Evolutionary conservation across 2,888 invertebrate genomes (phyloP).

Genomic region (Subacronicta megacephala): DNA sequence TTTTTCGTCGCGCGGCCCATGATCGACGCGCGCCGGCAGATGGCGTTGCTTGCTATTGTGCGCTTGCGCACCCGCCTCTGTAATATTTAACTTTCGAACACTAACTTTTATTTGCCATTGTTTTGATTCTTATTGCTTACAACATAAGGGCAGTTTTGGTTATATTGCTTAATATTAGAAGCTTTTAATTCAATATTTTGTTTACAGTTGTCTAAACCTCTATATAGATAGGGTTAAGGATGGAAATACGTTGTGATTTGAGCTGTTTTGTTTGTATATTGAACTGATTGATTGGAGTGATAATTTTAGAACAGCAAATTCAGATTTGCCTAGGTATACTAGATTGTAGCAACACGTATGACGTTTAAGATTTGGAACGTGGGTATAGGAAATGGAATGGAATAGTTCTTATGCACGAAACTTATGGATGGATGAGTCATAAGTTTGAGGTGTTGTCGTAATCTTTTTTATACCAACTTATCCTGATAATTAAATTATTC

Average conservation of each 20-base stretch:
- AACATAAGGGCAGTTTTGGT: neutral
- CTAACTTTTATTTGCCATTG: conserved; percentile 24
- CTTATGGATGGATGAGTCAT: too few relatives aligned
- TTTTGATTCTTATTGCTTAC: conserved; percentile 7
- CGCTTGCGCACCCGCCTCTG: conserved; percentile 46
- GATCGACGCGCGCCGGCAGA: conserved; percentile 64
- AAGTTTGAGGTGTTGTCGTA: too few relatives aligned
- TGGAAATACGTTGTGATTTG: conserved; percentile 3
- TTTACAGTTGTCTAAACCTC: conserved; percentile 21
- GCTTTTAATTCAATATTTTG: conserved; percentile 18
- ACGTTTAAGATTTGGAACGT: conserved; percentile 5
- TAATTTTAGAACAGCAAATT: conserved; percentile 47
- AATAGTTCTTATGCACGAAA: neutral
- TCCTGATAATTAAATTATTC: too few relatives aligned
- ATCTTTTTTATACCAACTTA: too few relatives aligned
- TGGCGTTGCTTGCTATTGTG: conserved; percentile 65
- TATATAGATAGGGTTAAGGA: conserved; percentile 1
- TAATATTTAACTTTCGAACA: conserved; percentile 52
- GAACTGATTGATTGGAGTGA: conserved; percentile 50
- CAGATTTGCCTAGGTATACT: conserved; percentile 12
- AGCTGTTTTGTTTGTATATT: conserved; percentile 10
- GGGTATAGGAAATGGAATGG: conserved; percentile 3
- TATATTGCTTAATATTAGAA: conserved; percentile 9
- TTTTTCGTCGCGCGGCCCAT: conserved; percentile 69
- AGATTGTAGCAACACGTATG: neutral